phyloP scores from a whole-genome alignment of 2,888 invertebrate species.

The Perithous albicinctus region DNA sequence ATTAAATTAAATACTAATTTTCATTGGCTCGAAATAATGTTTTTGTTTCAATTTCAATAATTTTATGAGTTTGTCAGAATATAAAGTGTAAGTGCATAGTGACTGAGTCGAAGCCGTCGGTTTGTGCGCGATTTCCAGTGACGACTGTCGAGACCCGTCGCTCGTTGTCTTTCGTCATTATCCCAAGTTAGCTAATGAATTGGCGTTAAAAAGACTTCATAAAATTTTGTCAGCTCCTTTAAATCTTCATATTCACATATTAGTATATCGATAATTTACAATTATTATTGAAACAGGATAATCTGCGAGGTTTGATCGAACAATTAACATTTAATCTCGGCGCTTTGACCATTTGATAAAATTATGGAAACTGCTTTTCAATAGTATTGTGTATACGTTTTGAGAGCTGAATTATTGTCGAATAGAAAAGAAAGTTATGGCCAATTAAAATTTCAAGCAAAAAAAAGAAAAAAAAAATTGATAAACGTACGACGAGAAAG shows the following conservation, averaged over 20 bases:
- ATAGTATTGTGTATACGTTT: background rate
- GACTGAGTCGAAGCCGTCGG: background rate
- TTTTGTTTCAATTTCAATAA: too few species aligned
- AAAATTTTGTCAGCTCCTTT: background rate
- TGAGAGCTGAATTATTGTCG: background rate
- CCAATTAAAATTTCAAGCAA: background rate
- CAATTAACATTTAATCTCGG: background rate
- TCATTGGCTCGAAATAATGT: too few species aligned
- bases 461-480: background rate
- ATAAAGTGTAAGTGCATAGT: background rate
- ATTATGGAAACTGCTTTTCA: background rate
- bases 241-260: background rate
- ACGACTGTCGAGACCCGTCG: constrained; percentile 4
- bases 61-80: background rate
- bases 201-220: background rate
- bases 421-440: background rate
- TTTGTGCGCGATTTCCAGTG: background rate
- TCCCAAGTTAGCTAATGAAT: constrained; percentile 9
- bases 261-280: background rate
- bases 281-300: background rate
- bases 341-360: background rate
- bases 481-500: too few species aligned
- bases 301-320: background rate
- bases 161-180: constrained; percentile 18
- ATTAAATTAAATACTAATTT: too few species aligned